These are phyloP conservation scores for Tyto alba DNA, from an alignment of 2,113 vertebrate genomes.

Conservation along the genomic window DNA sequence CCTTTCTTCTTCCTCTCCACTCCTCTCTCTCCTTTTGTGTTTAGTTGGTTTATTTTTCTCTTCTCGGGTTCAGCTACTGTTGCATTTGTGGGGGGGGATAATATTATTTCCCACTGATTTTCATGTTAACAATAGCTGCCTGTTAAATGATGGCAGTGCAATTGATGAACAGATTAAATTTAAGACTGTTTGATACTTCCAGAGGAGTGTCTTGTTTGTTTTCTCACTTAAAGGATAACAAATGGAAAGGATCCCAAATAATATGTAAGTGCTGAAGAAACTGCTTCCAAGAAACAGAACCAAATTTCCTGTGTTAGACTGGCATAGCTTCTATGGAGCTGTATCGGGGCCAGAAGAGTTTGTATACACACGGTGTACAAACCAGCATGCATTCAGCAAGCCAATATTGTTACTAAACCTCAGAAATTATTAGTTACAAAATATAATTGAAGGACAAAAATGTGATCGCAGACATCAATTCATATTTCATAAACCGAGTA, in stretches of 20 bases:
- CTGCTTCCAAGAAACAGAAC: not conserved
- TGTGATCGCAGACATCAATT: not conserved
- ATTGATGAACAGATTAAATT: not conserved
- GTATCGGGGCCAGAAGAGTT: not conserved
- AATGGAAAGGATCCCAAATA: not conserved
- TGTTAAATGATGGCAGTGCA: not conserved
- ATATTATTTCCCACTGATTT: not conserved
- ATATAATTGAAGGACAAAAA: constrained; percentile 6
- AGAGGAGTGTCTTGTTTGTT: constrained; percentile 5
- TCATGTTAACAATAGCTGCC: not conserved
- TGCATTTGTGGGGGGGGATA: not conserved
- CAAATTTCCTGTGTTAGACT: not conserved
- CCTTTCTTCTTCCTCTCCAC: no score
- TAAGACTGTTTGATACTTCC: not conserved
- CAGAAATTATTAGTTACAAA: constrained; percentile 39
- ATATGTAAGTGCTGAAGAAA: not conserved
- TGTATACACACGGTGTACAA: not conserved
- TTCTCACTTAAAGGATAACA: not conserved
- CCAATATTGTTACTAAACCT: not conserved
- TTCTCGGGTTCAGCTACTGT: not conserved
- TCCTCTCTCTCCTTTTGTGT: no score
- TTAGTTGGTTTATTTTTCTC: not conserved
- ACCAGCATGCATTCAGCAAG: not conserved
- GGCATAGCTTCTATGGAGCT: not conserved
- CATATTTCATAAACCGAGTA: not conserved